Evolutionary conservation across 1,140 invertebrate species (phyloP), one percentile per base, ranked within the genome.

Genomic region (Drosophila bipectinata): DNA sequence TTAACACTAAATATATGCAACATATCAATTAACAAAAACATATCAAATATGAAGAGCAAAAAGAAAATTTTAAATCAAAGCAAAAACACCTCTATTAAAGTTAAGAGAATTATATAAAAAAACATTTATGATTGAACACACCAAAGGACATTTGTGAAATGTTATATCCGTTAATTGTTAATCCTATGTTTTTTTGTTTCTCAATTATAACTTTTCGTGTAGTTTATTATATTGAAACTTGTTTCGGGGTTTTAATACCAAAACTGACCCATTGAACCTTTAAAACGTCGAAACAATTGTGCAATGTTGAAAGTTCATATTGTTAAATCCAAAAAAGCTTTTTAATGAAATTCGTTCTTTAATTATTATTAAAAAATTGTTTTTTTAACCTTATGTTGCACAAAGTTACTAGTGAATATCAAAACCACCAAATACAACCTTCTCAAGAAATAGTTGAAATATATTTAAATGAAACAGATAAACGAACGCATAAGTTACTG

Each of bases 211-310:
- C n/a, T 59, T 57, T 1, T 3, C 0, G 56, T 55, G 1, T 34
- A 37, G 6, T 30, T 34, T 41, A 1, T 54, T 9, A 5, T 9
- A 82, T 87, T 85, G 82, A 60, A 52, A 79, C 82, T 85, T 85
- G 82, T 87, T 82, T 87, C 82, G 78, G 82, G 59, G 47, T 79
- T 85, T 85, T 87, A 88, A 88, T 49, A 57, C 74, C 82, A 75
- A 85, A 85, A 85, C 82, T 85, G 82, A 85, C 82, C 82, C 82
- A 85, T 82, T 82, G 60, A 77, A 64, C 26, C 34, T 45, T 85
- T 88, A 88, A 85, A 85, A 87, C 64, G 56, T 78, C 78, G 82
- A 87, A 85, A 87, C 82, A 88, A 85, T 76, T 88, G 4, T 24
- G 57, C 82, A 85, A 85, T 51, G 10, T 14, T 4, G 0, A 30